Base-by-base conservation (phyloP, 2,113 vertebrate species). In the Paradoxurus hermaphroditus region DNA sequence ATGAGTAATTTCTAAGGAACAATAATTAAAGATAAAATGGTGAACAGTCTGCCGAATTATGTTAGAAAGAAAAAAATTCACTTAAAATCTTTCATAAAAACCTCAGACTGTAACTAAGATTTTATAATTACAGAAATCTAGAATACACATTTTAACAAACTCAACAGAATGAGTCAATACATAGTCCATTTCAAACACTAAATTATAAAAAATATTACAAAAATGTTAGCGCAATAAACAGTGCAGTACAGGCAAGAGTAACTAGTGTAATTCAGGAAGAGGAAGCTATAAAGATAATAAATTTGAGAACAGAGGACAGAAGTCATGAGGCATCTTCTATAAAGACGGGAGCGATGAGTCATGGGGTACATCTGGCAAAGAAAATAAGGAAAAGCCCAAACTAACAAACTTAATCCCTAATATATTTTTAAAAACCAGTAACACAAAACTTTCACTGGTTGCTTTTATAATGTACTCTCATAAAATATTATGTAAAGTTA, bases 101-200 rank as follows among this genome's bases (percentile, higher is more conserved):
- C 12, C 10, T 94, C 72, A 94, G 90, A 95, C 39, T 91, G 34
- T 70, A 39, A 90, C 39, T 21, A 94, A 92, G 53, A 95, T 67
- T 75, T 96, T 31, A 51, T 85, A 90, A 92, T 53, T 62, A 85
- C 1, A 90, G 27, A 23, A 63, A 68, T 67, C 73, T 68, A 95
- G 41, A 78, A 39, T 79, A 78, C 3, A 79, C 21, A 78, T 85
- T 94, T 97, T 81, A 85, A 86, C 78, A 89, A 90, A 92, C 77
- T 77, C 44, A 94, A 82, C 77, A 85, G 29, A 94, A 87, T 83
- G 16, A 85, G 39, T 90, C 65, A 85, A 93, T 81, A 88, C 3
- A 72, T 0, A 70, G 31, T 88, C 46, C 34, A 77, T 73, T 93
- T 89, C 44, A 96, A 96, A 92, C 5, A 83, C 39, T 62, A 93